Percentiles rank a stretch among this genome's conserved stretches.
These are phyloP conservation scores for Vultur gryphus DNA, from an alignment of 2,797 vertebrate genomes.

Conservation along the genomic window DNA sequence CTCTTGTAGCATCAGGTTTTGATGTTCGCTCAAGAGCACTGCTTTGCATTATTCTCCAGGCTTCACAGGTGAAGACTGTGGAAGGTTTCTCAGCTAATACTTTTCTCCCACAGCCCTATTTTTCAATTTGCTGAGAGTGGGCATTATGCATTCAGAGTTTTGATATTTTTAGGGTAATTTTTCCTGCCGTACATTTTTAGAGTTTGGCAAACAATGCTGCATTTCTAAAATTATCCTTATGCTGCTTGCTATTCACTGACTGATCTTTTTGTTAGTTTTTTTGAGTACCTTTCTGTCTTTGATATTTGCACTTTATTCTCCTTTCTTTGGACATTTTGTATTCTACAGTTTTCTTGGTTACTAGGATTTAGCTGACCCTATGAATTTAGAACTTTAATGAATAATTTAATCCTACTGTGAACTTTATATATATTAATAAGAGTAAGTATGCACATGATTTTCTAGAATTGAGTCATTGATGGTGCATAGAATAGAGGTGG, in stretches of 20 bases:
- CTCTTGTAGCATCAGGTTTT: background rate
- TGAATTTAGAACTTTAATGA: background rate
- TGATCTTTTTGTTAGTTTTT: background rate
- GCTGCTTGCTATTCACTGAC: background rate
- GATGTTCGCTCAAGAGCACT: background rate
- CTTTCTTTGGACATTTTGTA: background rate
- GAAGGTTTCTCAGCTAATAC: background rate
- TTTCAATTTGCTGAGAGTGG: background rate
- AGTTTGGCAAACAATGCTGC: background rate
- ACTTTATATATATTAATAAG: background rate
- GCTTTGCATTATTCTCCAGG: background rate
- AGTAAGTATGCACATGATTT: background rate
- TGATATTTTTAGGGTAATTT: background rate
- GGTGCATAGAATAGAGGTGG: background rate
- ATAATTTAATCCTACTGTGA: background rate
- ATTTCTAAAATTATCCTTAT: background rate
- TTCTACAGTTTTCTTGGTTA: background rate
- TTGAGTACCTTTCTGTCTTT: background rate
- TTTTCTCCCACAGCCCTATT: background rate
- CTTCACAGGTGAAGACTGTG: background rate
- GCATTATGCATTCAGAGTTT: background rate
- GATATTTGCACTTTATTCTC: background rate
- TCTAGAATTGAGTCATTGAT: background rate
- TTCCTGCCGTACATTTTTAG: background rate
- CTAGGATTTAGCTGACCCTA: background rate